Evolutionary conservation across 2,797 vertebrate genomes (phyloP), one percentile per base, ranked within the genome.

Genomic region (Apogon hyalosoma): DNA sequence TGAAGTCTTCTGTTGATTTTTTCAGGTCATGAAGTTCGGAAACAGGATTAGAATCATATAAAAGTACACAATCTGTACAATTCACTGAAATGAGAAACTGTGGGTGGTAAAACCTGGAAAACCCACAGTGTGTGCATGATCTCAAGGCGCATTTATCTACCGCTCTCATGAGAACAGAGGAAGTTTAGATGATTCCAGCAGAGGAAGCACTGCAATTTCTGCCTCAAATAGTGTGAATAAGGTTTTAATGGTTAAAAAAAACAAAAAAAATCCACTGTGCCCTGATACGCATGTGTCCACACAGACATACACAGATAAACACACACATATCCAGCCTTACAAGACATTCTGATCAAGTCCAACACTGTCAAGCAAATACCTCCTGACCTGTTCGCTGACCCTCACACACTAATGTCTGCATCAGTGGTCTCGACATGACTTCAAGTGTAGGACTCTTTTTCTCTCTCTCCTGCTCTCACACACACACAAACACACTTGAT

Each of bases 381-480:
- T 63, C 24, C 49, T 73, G 87, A 87, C 85, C 84, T 67, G 68
- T 2, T 77, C 77, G 45, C 58, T 86, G 88, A 88, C 79, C 88
- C 84, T 79, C 47, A 72, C 74, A 59, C 71, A 48, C 59, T 69
- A 64, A 79, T 56, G 75, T 53, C 75, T 73, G 78, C 80, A 63
- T 58, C 33, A 74, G 71, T 68, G 78, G 73, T 79, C 82, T 74
- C 45, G 0, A 75, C 83, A 74, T 68, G 82, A 71, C 87, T 77
- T 46, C 42, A 55, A 47, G 49, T 60, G 56, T 40, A 19, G 61
- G 42, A 54, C 73, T 48, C 54, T 61, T 21, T 62, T 43, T 46
- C 2, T 39, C 52, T 42, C 56, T 24, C 63, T 16, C 51, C 15
- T 28, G 7, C 53, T 2, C 16, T 4, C 54, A 4, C 55, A 46